phyloP scores from a whole-genome alignment of 2,888 invertebrate genomes.

The Lasioglossum oenotherae region DNA sequence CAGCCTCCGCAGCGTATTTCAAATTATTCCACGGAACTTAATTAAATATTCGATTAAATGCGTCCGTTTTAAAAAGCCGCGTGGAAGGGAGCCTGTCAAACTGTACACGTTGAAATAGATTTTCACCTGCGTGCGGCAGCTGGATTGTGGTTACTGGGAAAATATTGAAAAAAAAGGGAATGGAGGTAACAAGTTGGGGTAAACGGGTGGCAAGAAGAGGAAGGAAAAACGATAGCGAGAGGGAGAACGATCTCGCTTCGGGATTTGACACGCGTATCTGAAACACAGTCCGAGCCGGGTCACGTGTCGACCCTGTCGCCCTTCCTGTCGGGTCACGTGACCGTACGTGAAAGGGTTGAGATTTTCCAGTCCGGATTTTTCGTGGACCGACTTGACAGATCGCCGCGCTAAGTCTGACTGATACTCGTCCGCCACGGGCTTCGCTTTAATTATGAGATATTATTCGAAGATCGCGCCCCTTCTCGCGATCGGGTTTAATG shows the following conservation, averaged over 20 bases:
- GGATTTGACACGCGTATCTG: slow-evolving; percentile 84
- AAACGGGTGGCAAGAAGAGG: slow-evolving; percentile 11
- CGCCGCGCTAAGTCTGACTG: slow-evolving; percentile 82
- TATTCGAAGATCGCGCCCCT: slow-evolving; percentile 82
- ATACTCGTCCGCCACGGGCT: slow-evolving; percentile 80
- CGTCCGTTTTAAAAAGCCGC: neutral
- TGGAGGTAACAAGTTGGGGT: neutral
- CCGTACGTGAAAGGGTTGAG: slow-evolving; percentile 83
- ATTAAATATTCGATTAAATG: slow-evolving; percentile 26
- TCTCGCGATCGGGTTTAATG: slow-evolving; percentile 80
- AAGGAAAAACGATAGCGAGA: slow-evolving; percentile 40
- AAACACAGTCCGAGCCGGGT: slow-evolving; percentile 77
- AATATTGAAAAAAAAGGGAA: neutral
- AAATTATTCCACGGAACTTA: slow-evolving; percentile 4
- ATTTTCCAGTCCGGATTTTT: slow-evolving; percentile 78
- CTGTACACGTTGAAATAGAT: neutral
- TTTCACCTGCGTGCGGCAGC: slow-evolving; percentile 30
- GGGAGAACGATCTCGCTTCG: slow-evolving; percentile 73
- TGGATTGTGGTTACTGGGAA: slow-evolving; percentile 15
- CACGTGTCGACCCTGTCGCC: slow-evolving; percentile 75
- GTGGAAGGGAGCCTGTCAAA: neutral
- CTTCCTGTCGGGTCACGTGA: slow-evolving; percentile 82
- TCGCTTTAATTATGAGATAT: slow-evolving; percentile 83
- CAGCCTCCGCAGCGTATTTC: neutral
- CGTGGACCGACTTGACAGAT: slow-evolving; percentile 80